A percentile compares a stretch with the other conserved stretches of the same genome.
phyloP scores from a whole-genome alignment of 2,888 invertebrate genomes.

The Drosophila infuscata region DNA sequence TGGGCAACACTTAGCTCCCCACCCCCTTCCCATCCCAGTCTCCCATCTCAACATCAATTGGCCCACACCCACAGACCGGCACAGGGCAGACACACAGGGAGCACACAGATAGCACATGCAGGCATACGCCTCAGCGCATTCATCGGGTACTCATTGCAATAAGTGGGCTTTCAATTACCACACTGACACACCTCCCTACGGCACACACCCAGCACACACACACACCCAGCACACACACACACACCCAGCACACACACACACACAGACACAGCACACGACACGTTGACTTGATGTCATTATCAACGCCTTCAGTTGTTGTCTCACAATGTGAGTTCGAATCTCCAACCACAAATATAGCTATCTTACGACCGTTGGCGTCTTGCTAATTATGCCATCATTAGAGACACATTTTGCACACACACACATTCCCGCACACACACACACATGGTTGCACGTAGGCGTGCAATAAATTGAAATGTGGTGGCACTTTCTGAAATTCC shows the following conservation, averaged over 20 bases:
- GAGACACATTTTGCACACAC: slow-evolving; percentile 35
- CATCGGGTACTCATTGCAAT: slow-evolving; percentile 55
- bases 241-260: background rate
- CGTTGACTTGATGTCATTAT: slow-evolving; percentile 75
- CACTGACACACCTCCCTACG: slow-evolving; percentile 30
- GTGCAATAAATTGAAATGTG: slow-evolving; percentile 58
- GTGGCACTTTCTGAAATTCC: background rate
- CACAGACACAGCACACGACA: slow-evolving; percentile 10
- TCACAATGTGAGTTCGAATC: slow-evolving; percentile 16
- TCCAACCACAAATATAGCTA: slow-evolving; percentile 16
- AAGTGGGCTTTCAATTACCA: slow-evolving; percentile 78
- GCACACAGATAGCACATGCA: slow-evolving; percentile 11
- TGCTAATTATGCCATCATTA: slow-evolving; percentile 82
- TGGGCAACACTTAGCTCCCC: slow-evolving; percentile 42
- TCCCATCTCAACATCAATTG: slow-evolving; percentile 22
- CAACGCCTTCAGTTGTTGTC: slow-evolving; percentile 45
- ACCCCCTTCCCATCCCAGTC: background rate
- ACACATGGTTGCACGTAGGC: slow-evolving; percentile 13
- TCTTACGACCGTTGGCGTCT: slow-evolving; percentile 62
- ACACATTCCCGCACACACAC: slow-evolving; percentile 6
- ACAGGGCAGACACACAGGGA: background rate
- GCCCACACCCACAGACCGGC: background rate
- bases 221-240: background rate
- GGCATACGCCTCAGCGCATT: slow-evolving; percentile 7
- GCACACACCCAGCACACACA: background rate